Evolutionary conservation across 1,140 invertebrate species (phyloP), one percentile per base, ranked within the genome.

Genomic region (Goniozus legneri): DNA sequence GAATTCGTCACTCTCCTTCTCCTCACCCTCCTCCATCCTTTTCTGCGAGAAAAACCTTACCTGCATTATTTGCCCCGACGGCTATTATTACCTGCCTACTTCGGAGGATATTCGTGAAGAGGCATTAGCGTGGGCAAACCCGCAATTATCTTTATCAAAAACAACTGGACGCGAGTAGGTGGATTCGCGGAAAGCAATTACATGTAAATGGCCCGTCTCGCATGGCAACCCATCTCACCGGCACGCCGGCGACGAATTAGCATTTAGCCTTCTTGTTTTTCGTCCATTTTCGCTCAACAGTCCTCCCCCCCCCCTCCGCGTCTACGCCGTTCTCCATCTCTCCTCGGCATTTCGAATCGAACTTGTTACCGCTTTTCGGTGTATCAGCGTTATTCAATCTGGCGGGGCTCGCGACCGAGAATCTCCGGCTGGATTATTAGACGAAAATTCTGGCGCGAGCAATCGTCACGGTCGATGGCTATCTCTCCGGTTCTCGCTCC

Each of bases 131-230:
- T 67, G 68, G 67, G 64, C 64, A 68, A 66, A 64, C 67, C 67
- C 55, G 58, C 67, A 70, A 72, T 72, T 70, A 70, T 54, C 61
- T 65, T 72, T 72, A 72, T 72, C 69, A 72, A 72, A 72, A 72
- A 64, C 67, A 67, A 67, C 64, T 66, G 61, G 64, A 62, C 58
- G 60, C 64, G 63, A 65, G 67, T 70, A 67, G 69, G 67, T 67
- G 67, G 61, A 68, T 72, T 70, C 67, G 60, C 51, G 67, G 69
- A 70, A 72, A 62, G 62, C 69, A 69, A 72, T 72, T 72, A 72
- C 69, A 70, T 72, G 69, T 68, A 70, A 72, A 70, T 72, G 60
- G 49, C 61, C 54, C 52, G 24, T 27, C 12, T 12, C n/a, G n/a
- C n/a, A n/a, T n/a, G n/a, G n/a, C n/a, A n/a, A 27, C 24, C 24